These are phyloP conservation scores for Carposina sasakii DNA, from an alignment of 1,140 invertebrate species.

Conservation along the genomic window DNA sequence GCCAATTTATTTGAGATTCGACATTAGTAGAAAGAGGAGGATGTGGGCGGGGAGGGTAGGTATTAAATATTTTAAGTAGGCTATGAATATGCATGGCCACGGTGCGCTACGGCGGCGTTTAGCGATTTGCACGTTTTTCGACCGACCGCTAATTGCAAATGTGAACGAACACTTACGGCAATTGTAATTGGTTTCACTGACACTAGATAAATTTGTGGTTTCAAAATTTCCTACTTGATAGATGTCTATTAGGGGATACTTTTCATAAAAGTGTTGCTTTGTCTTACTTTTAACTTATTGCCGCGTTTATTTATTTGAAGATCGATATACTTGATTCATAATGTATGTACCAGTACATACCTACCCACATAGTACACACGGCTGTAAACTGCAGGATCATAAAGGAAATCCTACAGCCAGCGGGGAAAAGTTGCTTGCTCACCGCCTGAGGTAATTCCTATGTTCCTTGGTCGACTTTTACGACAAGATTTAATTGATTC, in stretches of 20 bases:
- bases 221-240: background rate
- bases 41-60: conserved; percentile 53
- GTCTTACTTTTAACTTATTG: background rate
- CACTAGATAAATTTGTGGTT: conserved; percentile 40
- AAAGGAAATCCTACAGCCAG: too few species aligned
- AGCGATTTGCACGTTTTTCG: conserved; percentile 71
- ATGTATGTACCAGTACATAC: too few species aligned
- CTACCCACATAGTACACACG: too few species aligned
- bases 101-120: conserved; percentile 52
- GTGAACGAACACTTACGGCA: conserved; percentile 64
- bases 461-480: too few species aligned
- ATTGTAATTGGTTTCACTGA: conserved; percentile 68
- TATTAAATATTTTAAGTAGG: conserved; percentile 72
- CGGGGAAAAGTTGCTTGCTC: too few species aligned
- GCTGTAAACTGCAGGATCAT: too few species aligned
- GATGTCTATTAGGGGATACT: too few species aligned
- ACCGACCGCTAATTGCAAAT: conserved; percentile 68
- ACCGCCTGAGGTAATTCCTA: too few species aligned
- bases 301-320: background rate
- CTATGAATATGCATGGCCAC: conserved; percentile 71
- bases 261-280: too few species aligned
- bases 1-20: too few species aligned
- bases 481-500: too few species aligned
- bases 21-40: conserved; percentile 63
- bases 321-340: too few species aligned